These are phyloP conservation scores for Ariopsis seemanni DNA, from an alignment of 2,113 vertebrate species.

Conservation along the genomic window DNA sequence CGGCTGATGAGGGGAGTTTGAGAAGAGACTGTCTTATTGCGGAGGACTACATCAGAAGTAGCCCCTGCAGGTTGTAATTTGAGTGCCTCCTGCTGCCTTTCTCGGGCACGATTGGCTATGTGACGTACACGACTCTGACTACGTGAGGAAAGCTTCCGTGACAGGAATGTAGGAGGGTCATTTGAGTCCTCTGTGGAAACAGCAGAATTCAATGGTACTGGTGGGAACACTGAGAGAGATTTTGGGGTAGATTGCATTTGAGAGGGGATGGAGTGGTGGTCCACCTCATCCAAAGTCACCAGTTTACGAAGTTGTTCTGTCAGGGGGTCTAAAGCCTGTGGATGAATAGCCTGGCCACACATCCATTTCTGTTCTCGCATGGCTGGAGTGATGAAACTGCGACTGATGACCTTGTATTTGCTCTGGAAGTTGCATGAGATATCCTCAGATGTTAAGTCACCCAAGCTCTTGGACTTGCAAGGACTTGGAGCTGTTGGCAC, in stretches of 20 bases:
- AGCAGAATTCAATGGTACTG: slow-evolving; percentile 5
- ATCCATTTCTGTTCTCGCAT: slow-evolving; percentile 71
- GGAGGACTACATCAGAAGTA: slow-evolving; percentile 75
- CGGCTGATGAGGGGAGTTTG: slow-evolving; percentile 74
- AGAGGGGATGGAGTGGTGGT: slow-evolving; percentile 49
- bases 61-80: slow-evolving; percentile 66
- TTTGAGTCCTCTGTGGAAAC: slow-evolving; percentile 59
- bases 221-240: slow-evolving; percentile 40
- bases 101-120: slow-evolving; percentile 90
- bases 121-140: slow-evolving; percentile 96
- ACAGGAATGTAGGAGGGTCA: slow-evolving; percentile 77
- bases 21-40: slow-evolving; percentile 71
- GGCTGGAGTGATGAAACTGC: slow-evolving; percentile 83
- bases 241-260: slow-evolving; percentile 25
- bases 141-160: slow-evolving; percentile 88
- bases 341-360: slow-evolving; percentile 51
- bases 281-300: slow-evolving; percentile 84
- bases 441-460: slow-evolving; percentile 95
- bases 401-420: slow-evolving; percentile 93
- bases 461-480: slow-evolving; percentile 94
- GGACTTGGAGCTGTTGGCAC: slow-evolving; percentile 69
- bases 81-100: slow-evolving; percentile 87
- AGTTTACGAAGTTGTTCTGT: slow-evolving; percentile 88
- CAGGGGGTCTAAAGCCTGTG: slow-evolving; percentile 79
- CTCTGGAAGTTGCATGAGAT: slow-evolving; percentile 96